Percentiles rank a stretch among this genome's conserved stretches.
Evolutionary conservation across 2,888 invertebrate genomes (phyloP).

Genomic region (Iphiclides podalirius): DNA sequence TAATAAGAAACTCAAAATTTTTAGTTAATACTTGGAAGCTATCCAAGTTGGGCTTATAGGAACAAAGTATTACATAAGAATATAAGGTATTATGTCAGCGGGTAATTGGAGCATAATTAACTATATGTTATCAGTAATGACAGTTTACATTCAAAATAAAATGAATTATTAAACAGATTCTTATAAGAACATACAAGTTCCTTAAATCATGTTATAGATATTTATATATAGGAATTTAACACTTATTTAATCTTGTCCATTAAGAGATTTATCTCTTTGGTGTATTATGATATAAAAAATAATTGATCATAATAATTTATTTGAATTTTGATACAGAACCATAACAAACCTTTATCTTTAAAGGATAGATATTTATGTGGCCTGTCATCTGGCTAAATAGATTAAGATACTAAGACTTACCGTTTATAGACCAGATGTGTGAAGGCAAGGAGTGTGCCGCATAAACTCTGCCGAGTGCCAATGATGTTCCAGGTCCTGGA

Average conservation of each 20-base stretch:
- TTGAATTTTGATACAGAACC: background rate
- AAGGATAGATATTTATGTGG: slow-evolving; percentile 2
- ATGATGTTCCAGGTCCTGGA: slow-evolving; percentile 59
- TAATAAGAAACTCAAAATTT: background rate
- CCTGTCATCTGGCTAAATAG: background rate
- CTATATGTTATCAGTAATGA: background rate
- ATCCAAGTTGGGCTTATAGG: slow-evolving; percentile 7
- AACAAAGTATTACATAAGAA: slow-evolving; percentile 13
- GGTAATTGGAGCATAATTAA: background rate
- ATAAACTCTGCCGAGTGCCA: slow-evolving; percentile 88
- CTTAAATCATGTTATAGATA: background rate
- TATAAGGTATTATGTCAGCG: slow-evolving; percentile 4
- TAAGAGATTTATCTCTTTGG: no score
- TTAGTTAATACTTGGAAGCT: slow-evolving; percentile 5
- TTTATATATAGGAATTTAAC: background rate
- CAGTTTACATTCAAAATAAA: background rate
- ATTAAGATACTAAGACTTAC: slow-evolving; percentile 72
- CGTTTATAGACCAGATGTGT: slow-evolving; percentile 95
- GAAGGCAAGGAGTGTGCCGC: slow-evolving; percentile 94
- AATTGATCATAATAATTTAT: background rate
- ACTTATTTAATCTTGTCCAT: background rate
- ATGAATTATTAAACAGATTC: background rate
- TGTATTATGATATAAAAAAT: background rate
- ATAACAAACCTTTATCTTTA: background rate
- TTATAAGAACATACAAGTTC: background rate